A percentile compares a stretch with the other conserved stretches of the same genome.
These are phyloP conservation scores for Acanthornis magna DNA, from an alignment of 2,797 vertebrate genomes.

Conservation along the genomic window DNA sequence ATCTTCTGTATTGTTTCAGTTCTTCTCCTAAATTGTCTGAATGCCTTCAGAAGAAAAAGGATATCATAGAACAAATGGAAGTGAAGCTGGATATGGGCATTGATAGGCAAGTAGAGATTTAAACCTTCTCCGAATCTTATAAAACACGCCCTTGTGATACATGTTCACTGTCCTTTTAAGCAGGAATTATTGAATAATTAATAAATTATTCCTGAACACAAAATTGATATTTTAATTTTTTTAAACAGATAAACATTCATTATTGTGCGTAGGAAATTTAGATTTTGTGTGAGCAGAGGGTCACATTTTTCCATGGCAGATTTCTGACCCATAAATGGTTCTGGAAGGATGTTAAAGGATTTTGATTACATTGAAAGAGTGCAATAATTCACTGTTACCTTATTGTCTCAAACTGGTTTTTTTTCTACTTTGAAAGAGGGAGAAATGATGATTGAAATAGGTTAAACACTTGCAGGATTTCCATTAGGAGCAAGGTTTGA, in stretches of 20 bases:
- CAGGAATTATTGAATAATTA: background rate
- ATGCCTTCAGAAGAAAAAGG: conserved; percentile 99
- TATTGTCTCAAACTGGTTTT: background rate
- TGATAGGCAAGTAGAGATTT: conserved; percentile 83
- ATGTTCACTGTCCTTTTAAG: background rate
- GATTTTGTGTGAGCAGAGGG: background rate
- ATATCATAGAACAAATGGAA: conserved; percentile 99
- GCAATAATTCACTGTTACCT: background rate
- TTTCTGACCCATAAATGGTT: background rate
- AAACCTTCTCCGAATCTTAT: background rate
- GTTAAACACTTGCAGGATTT: conserved; percentile 59
- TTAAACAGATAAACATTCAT: background rate
- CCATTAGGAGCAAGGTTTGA: conserved; percentile 35
- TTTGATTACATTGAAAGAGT: background rate
- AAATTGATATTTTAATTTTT: background rate
- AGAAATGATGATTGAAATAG: conserved; percentile 46
- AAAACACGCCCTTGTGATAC: background rate
- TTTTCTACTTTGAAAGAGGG: background rate
- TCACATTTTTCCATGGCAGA: background rate
- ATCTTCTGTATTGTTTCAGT: conserved; percentile 64
- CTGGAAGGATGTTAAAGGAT: background rate
- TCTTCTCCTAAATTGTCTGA: conserved; percentile 97
- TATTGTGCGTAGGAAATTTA: background rate
- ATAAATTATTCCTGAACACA: background rate
- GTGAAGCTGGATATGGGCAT: conserved; percentile 98